Evolutionary conservation across 2,888 invertebrate species (phyloP).

Genomic region (Noctua pronuba): DNA sequence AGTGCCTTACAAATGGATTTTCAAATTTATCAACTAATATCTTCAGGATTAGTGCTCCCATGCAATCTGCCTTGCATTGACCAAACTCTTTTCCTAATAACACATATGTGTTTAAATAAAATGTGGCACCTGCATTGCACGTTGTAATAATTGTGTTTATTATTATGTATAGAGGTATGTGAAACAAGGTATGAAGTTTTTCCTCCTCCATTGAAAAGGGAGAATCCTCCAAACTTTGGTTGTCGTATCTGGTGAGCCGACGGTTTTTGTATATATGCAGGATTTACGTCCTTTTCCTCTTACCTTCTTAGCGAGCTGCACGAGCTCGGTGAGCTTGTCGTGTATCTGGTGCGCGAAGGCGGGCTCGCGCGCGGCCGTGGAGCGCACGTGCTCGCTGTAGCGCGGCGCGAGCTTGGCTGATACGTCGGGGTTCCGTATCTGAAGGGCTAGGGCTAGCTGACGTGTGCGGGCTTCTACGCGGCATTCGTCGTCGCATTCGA

Average conservation of each 20-base stretch:
- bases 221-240: neutral
- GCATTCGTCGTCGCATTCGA: constrained; percentile 98
- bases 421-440: constrained; percentile 97
- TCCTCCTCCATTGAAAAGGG: too few species aligned
- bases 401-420: constrained; percentile 94
- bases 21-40: too few species aligned
- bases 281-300: neutral
- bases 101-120: too few species aligned
- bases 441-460: constrained; percentile 96
- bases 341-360: constrained; percentile 95
- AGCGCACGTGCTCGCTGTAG: constrained; percentile 96
- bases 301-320: constrained; percentile 92
- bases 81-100: too few species aligned
- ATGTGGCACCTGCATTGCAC: neutral
- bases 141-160: neutral
- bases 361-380: constrained; percentile 95
- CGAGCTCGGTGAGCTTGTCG: constrained; percentile 95
- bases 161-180: neutral
- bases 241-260: neutral
- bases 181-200: neutral
- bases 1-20: too few species aligned
- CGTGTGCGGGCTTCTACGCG: constrained; percentile 96
- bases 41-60: too few species aligned
- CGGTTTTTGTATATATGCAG: neutral
- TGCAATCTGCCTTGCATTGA: too few species aligned